Evolutionary conservation across 1,140 invertebrate genomes (phyloP).

Genomic region (Lepidurus couesii): DNA sequence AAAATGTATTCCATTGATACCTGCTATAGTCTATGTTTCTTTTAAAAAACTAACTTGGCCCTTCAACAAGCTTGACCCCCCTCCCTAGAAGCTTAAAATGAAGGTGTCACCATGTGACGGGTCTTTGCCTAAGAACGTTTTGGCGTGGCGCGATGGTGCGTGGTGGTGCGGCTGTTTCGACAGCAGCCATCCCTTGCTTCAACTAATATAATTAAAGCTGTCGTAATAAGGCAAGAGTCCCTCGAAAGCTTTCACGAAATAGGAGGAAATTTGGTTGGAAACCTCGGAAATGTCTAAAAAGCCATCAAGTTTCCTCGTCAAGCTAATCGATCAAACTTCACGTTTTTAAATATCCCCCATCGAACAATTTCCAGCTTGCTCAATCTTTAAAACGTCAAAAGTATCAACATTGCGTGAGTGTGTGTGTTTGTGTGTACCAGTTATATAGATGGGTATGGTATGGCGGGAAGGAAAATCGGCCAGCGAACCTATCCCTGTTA

Average conservation of each 20-base stretch:
- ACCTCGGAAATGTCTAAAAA: neutral
- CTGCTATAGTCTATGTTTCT: too few relatives aligned
- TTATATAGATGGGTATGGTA: neutral
- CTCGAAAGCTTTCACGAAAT: neutral
- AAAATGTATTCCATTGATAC: too few relatives aligned
- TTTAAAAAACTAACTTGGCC: too few relatives aligned
- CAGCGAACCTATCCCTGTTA: neutral
- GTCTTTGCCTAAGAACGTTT: neutral
- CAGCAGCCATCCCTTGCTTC: neutral
- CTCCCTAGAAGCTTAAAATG: neutral
- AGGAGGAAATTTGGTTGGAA: neutral
- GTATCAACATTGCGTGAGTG: neutral
- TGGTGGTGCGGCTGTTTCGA: neutral
- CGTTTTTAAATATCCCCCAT: neutral
- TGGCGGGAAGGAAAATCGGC: neutral
- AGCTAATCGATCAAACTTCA: neutral
- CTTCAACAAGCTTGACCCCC: neutral
- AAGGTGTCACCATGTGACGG: slow-evolving; percentile 11
- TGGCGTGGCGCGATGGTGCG: neutral
- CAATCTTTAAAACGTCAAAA: too few relatives aligned
- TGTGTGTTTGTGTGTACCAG: neutral
- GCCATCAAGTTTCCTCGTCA: neutral
- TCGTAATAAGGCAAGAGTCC: neutral
- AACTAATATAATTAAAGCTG: neutral
- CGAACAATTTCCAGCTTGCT: too few relatives aligned